Base-by-base conservation (phyloP, 1,140 invertebrate genomes). In the Penaeus vannamei region DNA sequence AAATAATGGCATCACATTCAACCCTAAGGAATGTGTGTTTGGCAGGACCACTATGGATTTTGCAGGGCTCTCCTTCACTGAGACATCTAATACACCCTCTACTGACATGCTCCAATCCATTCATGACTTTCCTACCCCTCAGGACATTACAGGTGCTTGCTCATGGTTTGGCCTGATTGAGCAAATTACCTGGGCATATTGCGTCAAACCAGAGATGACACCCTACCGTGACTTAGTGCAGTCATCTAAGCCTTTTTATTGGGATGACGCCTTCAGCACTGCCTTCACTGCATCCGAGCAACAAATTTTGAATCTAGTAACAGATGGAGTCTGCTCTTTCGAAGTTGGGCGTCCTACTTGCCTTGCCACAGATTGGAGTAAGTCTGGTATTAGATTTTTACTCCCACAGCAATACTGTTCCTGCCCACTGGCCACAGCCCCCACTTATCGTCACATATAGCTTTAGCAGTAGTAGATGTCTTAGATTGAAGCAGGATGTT, bases 341-440 rank as follows among this genome's bases (percentile, higher is more conserved):
- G 80, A 89, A 19, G 61, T 77, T 60, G 84, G 79, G 14, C 26
- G 59, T 5, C 26, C 5, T 1, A 85, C 81, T 22, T 89, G 87
- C 29, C 80, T 84, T 32, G 87, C 81, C 14, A 89, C 79, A 29
- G 87, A 89, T 46, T 89, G 87, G 87, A 61, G 46, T n/a, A 84
- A 72, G 59, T 29, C 29, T 3, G 60, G 87, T 14, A 66, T 89
- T 36, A 64, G 87, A 17, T 84, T 83, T 36, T 62, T 84, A 26
- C 20, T 88, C 7, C 29, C 84, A 5, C 81, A 89, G n/a, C n/a
- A n/a, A n/a, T n/a, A n/a, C n/a, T n/a, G n/a, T n/a, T n/a, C n/a
- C n/a, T n/a, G n/a, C n/a, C 26, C 46, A 89, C 60, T 64, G 82
- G 22, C 66, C 19, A n/a, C n/a, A n/a, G 62, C 7, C 36, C 86